Evolutionary conservation across 1,140 invertebrate species (phyloP).

Genomic region (Acromyrmex echinatior): DNA sequence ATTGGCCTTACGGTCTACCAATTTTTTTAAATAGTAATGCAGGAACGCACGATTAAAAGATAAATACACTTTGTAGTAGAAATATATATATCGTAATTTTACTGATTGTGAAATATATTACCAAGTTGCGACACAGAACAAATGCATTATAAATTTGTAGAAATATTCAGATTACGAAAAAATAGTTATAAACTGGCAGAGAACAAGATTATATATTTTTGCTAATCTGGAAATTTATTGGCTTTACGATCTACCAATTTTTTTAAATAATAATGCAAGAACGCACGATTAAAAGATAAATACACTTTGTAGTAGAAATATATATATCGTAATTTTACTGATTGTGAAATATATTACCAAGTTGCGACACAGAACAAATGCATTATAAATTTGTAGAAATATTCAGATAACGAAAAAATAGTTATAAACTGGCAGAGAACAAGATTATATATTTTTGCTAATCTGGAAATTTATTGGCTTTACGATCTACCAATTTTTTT

Average conservation of each 20-base stretch:
- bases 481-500: background rate
- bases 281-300: background rate
- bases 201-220: slow-evolving; percentile 31
- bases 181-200: too few relatives aligned
- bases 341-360: background rate
- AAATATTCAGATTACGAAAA: background rate
- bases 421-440: slow-evolving; percentile 28
- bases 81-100: background rate
- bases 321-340: background rate
- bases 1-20: background rate
- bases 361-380: background rate
- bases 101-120: background rate
- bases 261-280: slow-evolving; percentile 2
- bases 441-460: slow-evolving; percentile 25
- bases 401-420: background rate
- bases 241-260: background rate
- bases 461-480: slow-evolving; percentile 20
- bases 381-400: background rate
- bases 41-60: background rate
- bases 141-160: background rate
- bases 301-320: background rate
- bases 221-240: slow-evolving; percentile 31
- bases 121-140: background rate
- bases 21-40: slow-evolving; percentile 13
- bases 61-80: slow-evolving; percentile 3